Base-by-base conservation (phyloP, 2,113 vertebrate species). In the Megalops atlanticus region DNA sequence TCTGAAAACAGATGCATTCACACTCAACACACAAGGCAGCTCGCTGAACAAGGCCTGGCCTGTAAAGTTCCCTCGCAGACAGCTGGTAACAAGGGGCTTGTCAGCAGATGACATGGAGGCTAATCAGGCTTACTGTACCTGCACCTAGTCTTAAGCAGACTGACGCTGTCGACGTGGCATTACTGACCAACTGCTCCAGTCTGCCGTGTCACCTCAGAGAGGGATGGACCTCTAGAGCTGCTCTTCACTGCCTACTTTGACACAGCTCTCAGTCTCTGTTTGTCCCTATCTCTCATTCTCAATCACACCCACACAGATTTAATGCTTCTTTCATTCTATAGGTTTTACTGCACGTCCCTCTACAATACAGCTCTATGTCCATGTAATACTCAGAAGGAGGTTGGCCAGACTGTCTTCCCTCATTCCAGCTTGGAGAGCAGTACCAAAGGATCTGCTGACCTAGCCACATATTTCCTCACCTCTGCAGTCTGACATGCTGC, bases 141-240 rank as follows among this genome's bases (percentile, higher is more conserved):
- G 58, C 24, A 64, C 58, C 58, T 64, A 24, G 24, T 1, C n/a
- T 31, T 64, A 64, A 64, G 58, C 58, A 27, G 58, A 8, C 58
- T 64, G 58, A 64, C n/a, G n/a, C 2, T 45, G 72, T 21, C 14
- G 52, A 31, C 40, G 40, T 54, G 47, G 77, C 81, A 84, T 74
- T 81, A 82, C 54, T 83, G 82, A 80, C 73, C 73, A 77, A 81
- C 84, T 85, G 86, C 83, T 87, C 83, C 54, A 74, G 36, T 88
- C 86, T 88, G 54, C 83, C 2, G 24, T 31, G n/a, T 64, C 58
- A 64, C 58, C 58, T 64, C 58, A 64, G 24, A 64, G 11, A 24
- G 31, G 18, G 6, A 64, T 10, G n/a, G 10, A 64, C 58, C 24
- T n/a, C 8, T 4, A 27, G n/a, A 4, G 24, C n/a, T n/a, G n/a